Percentiles rank a stretch among this genome's conserved stretches.
Evolutionary conservation across 2,113 vertebrate genomes (phyloP).

Genomic region (Panthera uncia): DNA sequence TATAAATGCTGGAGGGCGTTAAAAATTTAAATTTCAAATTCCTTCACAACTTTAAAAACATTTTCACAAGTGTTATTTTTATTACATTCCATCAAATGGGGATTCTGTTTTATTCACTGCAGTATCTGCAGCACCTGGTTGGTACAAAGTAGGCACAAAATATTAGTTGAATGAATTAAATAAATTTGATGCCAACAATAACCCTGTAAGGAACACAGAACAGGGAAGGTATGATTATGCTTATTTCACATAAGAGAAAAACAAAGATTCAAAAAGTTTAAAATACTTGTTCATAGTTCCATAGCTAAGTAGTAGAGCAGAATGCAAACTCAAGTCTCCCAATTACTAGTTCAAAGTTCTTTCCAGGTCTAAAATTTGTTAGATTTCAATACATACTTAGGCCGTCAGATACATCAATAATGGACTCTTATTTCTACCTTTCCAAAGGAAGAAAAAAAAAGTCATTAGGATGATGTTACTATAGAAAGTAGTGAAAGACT

Average conservation of each 20-base stretch:
- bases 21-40: constrained; percentile 27
- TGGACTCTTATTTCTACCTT: background rate
- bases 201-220: background rate
- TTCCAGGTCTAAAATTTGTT: background rate
- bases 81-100: background rate
- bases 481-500: background rate
- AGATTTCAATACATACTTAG: constrained; percentile 25
- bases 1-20: background rate
- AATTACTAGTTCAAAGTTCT: constrained; percentile 22
- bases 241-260: constrained; percentile 1
- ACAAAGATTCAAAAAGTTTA: background rate
- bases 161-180: background rate
- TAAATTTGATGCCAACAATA: background rate
- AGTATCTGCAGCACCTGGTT: background rate
- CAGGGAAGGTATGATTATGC: background rate
- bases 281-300: background rate
- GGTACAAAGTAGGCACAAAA: constrained; percentile 1
- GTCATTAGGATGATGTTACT: background rate
- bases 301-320: background rate
- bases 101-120: background rate
- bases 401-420: background rate
- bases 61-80: background rate
- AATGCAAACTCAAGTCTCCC: constrained; percentile 9
- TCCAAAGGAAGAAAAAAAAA: background rate
- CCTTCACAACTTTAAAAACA: background rate